Base-by-base conservation (phyloP, 2,888 invertebrate species). In the Hipparchia semele region DNA sequence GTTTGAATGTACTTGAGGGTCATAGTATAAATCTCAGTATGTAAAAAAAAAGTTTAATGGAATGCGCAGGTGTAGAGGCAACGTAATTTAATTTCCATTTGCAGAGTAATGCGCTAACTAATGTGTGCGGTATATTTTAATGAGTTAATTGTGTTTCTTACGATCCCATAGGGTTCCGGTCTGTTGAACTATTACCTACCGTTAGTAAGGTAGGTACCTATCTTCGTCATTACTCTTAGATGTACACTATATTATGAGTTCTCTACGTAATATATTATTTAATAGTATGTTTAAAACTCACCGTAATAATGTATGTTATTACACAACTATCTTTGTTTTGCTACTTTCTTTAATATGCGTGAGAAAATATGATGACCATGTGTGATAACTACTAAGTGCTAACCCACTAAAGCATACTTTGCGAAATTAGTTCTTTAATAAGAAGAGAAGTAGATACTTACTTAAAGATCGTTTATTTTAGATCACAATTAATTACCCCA, bases 51-150 rank as follows among this genome's bases (percentile, higher is more conserved):
- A 4, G 3, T 33, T 66, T 54, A 68, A 68, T 68, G 49, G 74
- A 67, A 62, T 65, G 65, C 54, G 59, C 74, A 74, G 72, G 74
- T 74, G 74, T 7, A 33, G 68, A 68, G 68, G 51, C 33, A 51
- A 49, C 68, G 59, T 59, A n/a, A 68, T 59, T 68, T 23, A 33
- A 68, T 68, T 68, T 59, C 68, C 68, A 68, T 68, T 68, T 59
- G 68, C 68, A 59, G 68, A 58, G 59, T 59, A 60, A 68, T 60
- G 68, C 49, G 51, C 49, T 68, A 13, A 68, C 49, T 68, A 68
- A 58, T 58, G 58, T 46, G 46, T 49, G 68, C 46, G 56, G 68
- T 68, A 59, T 60, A 60, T 68, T 68, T 46, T 68, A 68, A 68
- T 68, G 51, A 12, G 49, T 68, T 68, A 59, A 68, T 68, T 68